These are phyloP conservation scores for Hiodon alosoides DNA, from an alignment of 2,113 vertebrate species.

Conservation along the genomic window DNA sequence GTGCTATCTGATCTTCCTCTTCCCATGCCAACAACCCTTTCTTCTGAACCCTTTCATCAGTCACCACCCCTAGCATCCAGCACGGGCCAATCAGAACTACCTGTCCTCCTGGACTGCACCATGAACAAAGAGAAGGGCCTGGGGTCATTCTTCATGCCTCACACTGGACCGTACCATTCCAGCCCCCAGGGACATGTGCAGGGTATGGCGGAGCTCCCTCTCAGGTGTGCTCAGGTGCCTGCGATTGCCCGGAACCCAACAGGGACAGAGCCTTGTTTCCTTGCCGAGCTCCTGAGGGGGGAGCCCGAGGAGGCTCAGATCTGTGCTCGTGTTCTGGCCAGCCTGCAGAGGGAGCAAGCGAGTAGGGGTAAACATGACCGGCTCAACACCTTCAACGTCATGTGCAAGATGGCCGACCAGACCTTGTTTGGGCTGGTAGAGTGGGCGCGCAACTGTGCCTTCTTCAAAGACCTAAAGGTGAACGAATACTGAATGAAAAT, in stretches of 20 bases:
- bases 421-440: slow-evolving; percentile 70
- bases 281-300: slow-evolving; percentile 55
- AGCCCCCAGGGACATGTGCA: slow-evolving; percentile 38
- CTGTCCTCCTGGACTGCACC: slow-evolving; percentile 45
- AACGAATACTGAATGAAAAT: not conserved
- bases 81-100: slow-evolving; percentile 32
- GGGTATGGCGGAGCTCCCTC: slow-evolving; percentile 44
- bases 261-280: slow-evolving; percentile 26
- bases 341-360: slow-evolving; percentile 64
- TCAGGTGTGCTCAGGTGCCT: slow-evolving; percentile 31
- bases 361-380: slow-evolving; percentile 66
- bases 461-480: slow-evolving; percentile 74
- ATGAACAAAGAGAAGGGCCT: slow-evolving; percentile 34
- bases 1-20: slow-evolving; percentile 41
- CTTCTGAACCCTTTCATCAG: slow-evolving; percentile 46
- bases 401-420: slow-evolving; percentile 75
- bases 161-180: slow-evolving; percentile 42
- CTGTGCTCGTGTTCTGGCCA: slow-evolving; percentile 59
- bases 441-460: slow-evolving; percentile 64
- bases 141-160: slow-evolving; percentile 38
- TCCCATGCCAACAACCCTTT: slow-evolving; percentile 26
- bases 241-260: slow-evolving; percentile 22
- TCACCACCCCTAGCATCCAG: slow-evolving; percentile 39
- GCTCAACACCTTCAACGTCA: slow-evolving; percentile 71
- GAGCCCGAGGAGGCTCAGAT: slow-evolving; percentile 66